Conservation (phyloP, 2,888 invertebrate species). For the Anaspis maculata region DNA sequence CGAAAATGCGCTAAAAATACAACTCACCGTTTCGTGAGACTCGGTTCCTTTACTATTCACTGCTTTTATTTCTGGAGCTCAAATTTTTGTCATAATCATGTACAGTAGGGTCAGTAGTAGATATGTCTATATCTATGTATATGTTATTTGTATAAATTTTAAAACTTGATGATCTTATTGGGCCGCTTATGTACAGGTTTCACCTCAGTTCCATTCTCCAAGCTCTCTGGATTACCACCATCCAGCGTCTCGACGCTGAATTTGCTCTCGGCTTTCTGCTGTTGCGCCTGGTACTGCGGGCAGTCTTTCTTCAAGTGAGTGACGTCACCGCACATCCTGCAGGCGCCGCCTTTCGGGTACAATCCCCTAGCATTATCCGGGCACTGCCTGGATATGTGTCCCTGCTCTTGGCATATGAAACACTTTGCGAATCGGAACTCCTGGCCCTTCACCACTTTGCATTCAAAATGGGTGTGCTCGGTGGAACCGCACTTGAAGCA, state of each 20-base stretch:
- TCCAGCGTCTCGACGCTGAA: conserved; percentile 28
- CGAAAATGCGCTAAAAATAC: no score
- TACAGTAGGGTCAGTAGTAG: no score
- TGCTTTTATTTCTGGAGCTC: no score
- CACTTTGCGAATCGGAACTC: conserved; percentile 77
- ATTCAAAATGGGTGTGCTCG: conserved; percentile 71
- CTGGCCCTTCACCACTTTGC: conserved; percentile 56
- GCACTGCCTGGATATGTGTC: conserved; percentile 82
- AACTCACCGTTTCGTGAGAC: no score
- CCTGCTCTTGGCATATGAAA: conserved; percentile 80
- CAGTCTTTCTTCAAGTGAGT: conserved; percentile 79
- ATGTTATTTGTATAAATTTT: not conserved
- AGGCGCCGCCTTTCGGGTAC: conserved; percentile 78
- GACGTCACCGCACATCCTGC: conserved; percentile 76
- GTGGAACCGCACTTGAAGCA: conserved; percentile 89
- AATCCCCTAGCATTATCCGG: conserved; percentile 76
- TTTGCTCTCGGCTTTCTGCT: conserved; percentile 23
- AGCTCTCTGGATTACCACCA: conserved; percentile 30
- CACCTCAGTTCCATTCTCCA: conserved; percentile 18
- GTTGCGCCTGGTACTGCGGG: conserved; percentile 46
- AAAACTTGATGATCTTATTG: conserved; percentile 34
- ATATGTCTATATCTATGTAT: no score
- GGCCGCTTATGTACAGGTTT: conserved; percentile 13
- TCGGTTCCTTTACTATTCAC: no score
- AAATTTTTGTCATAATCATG: no score